Conservation (phyloP, 2,888 invertebrate genomes). For the Trachelus stipa region DNA sequence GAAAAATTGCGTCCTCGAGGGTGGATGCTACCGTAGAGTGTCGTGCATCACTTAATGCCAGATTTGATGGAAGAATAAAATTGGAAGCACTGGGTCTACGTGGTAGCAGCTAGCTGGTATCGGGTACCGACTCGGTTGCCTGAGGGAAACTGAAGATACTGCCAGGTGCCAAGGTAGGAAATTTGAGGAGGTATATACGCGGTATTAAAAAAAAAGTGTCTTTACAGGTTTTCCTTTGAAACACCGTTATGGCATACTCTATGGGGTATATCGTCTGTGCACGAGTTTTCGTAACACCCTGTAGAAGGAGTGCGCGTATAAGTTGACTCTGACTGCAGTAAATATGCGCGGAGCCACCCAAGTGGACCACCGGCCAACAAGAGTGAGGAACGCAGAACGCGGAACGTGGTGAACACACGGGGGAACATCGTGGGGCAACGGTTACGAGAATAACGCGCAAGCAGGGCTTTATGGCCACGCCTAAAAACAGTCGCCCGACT, state of each 20-base stretch:
- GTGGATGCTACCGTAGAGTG: not conserved
- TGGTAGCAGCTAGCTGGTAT: not conserved
- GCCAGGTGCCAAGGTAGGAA: not conserved
- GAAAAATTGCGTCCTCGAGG: not conserved
- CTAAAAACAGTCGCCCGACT: not conserved
- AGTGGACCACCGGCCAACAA: constrained; percentile 29
- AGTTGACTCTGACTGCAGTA: constrained; percentile 9
- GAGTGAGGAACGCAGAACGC: constrained; percentile 1
- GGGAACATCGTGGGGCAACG: constrained; percentile 1
- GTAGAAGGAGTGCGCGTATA: constrained; percentile 6
- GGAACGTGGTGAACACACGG: constrained; percentile 1
- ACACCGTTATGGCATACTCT: not conserved
- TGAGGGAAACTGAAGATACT: not conserved
- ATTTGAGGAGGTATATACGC: not conserved
- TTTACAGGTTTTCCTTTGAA: not conserved
- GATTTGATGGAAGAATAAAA: not conserved
- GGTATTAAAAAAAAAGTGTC: not conserved
- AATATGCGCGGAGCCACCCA: constrained; percentile 32
- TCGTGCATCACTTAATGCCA: not conserved
- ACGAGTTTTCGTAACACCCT: not conserved
- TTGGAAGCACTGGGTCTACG: not conserved
- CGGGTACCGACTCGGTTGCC: not conserved
- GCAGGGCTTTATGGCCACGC: not conserved
- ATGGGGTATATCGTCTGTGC: not conserved
- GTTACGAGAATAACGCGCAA: constrained; percentile 6